Base-by-base conservation (phyloP, 2,888 invertebrate species). In the Fissipunctia ypsillon region DNA sequence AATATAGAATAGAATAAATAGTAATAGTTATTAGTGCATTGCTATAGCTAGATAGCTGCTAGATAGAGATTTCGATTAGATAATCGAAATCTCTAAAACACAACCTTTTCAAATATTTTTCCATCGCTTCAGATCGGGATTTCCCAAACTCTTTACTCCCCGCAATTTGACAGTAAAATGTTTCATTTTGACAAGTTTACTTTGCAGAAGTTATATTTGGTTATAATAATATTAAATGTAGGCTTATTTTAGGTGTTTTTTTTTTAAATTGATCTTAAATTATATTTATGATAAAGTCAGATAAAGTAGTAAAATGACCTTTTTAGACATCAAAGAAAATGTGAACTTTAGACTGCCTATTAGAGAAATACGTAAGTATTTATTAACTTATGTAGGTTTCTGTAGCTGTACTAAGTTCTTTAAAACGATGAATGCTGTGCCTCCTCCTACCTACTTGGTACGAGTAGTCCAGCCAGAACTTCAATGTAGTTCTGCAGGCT, bases 151-250 rank as follows among this genome's bases (percentile, higher is more conserved):
- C 25, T 59, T 69, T 72, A n/a, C 41, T 57, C 25, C 12, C 12
- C 0, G 25, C 9, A 48, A 50, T 60, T 66, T 63, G 82, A 60
- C 66, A 64, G 31, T 38, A 43, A 74, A 56, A 54, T 64, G 35
- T 54, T n/a, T 68, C 19, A 69, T 69, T 81, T 71, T 83, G 83
- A 71, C 73, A 83, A 69, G 69, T 79, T 78, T 73, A 81, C 59
- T 54, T 82, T 54, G 22, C 22, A 22, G n/a, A 70, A 57, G 31
- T 38, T 61, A 19, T 52, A 56, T 59, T 64, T 45, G 16, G n/a
- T 10, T 48, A 3, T 4, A 45, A 9, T 45, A n/a, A n/a, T 63
- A 45, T 16, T 63, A 16, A 22, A 45, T 1, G 31, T 64, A 43
- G 22, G 38, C 22, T 28, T 48, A 25, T 22, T 64, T 48, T 38